Percentiles rank a stretch among this genome's conserved stretches.
These are phyloP conservation scores for Phymastichus coffea DNA, from an alignment of 1,140 invertebrate genomes.

Conservation along the genomic window DNA sequence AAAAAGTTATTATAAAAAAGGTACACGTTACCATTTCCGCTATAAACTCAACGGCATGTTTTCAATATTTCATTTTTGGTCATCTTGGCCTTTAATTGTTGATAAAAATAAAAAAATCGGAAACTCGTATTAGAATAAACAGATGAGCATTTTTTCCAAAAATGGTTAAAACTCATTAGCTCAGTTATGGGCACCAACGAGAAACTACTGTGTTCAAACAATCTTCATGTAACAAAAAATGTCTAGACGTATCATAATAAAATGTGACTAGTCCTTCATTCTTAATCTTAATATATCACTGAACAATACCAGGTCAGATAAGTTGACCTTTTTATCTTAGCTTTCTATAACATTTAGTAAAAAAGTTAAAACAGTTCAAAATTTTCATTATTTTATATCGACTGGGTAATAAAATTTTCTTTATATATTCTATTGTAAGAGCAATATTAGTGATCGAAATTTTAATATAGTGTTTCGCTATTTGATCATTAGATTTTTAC, in stretches of 20 bases:
- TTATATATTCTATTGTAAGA: too few species aligned
- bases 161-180: not conserved
- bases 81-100: not conserved
- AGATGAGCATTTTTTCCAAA: not conserved
- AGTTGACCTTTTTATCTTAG: too few species aligned
- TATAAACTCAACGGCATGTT: slow-evolving; percentile 18
- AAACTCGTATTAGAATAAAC: not conserved
- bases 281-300: too few species aligned
- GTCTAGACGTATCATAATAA: slow-evolving; percentile 3
- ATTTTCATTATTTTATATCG: too few species aligned
- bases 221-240: slow-evolving; percentile 14
- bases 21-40: not conserved
- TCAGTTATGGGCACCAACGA: slow-evolving; percentile 4
- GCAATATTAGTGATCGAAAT: too few species aligned
- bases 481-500: too few species aligned
- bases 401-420: too few species aligned
- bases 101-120: not conserved
- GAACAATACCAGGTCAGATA: too few species aligned
- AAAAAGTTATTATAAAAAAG: slow-evolving; percentile 1
- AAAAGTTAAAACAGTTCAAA: too few species aligned
- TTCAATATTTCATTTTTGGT: slow-evolving; percentile 1
- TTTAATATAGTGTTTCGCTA: too few species aligned
- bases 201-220: slow-evolving; percentile 25
- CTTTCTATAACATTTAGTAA: too few species aligned
- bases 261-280: not conserved